Evolutionary conservation across 2,113 vertebrate species (phyloP), one percentile per base, ranked within the genome.

Genomic region (Hassar affinis): DNA sequence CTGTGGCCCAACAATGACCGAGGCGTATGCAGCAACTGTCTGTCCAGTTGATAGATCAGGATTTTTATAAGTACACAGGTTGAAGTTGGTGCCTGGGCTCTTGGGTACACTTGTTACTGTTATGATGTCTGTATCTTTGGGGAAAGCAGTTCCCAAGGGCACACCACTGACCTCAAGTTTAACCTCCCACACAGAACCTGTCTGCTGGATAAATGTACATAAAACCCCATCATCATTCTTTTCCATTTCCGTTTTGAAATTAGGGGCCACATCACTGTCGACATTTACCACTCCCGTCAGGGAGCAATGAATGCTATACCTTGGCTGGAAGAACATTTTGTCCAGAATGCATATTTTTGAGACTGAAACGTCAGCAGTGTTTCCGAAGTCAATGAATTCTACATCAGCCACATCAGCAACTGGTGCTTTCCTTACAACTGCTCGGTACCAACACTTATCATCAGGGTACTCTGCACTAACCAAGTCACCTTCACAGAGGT

Each of bases 361-460:
- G 74, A 90, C 7, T 2, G 89, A 89, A 56, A 96, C 85, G 6
- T 90, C 42, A 12, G 94, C 95, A 14, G 91, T 91, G 68, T 98
- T 98, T 80, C 98, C 97, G 89, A 96, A 99, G 91, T 99, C 98
- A 86, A 99, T 92, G 88, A 97, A 99, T 68, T 96, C 95, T 0
- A 99, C 87, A 8, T 90, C 88, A 35, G 94, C 86, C 0, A 52
- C 86, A 9, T 83, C 77, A 45, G 86, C 72, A 3, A 57, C 78
- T 7, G 84, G 85, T 25, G 90, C 91, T 81, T 95, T 92, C 86
- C 47, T 91, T 2, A 99, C 89, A 76, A 94, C 91, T 59, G 96
- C 97, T 75, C 97, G 93, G 85, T 98, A 98, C 95, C 94, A 96
- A 5, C 94, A 93, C 20, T 76, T 90, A 84, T 98, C 97, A 35